phyloP scores from a whole-genome alignment of 1,140 invertebrate genomes.

The Drosophila triauraria region DNA sequence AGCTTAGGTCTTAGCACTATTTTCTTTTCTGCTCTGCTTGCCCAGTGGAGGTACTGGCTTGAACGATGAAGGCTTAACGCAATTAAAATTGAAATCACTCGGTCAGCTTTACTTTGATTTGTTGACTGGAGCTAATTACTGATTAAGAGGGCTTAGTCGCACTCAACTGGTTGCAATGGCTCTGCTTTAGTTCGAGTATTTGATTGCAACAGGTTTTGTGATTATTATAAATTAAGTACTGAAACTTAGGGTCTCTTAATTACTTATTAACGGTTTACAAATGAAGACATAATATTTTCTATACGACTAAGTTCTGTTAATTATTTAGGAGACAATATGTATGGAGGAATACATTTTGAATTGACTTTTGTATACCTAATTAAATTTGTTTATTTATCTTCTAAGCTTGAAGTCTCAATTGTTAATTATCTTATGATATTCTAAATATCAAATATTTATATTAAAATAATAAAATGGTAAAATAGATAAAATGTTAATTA shows the following conservation, averaged over 20 bases:
- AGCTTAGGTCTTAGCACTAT: slow-evolving; percentile 79
- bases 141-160: slow-evolving; percentile 31
- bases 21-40: slow-evolving; percentile 24
- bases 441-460: no score
- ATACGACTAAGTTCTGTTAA: no score
- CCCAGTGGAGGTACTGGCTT: slow-evolving; percentile 35
- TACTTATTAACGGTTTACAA: not conserved
- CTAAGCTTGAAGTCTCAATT: no score
- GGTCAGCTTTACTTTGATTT: slow-evolving; percentile 27
- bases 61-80: slow-evolving; percentile 34
- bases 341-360: no score
- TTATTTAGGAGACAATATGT: no score
- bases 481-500: no score
- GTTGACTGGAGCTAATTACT: slow-evolving; percentile 35
- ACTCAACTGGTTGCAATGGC: slow-evolving; percentile 21
- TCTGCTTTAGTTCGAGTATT: slow-evolving; percentile 2
- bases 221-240: not conserved
- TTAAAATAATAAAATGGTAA: no score
- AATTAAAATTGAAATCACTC: slow-evolving; percentile 50
- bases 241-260: not conserved
- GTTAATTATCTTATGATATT: no score
- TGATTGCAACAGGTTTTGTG: not conserved
- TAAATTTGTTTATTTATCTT: not conserved
- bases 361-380: no score
- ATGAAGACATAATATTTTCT: no score